A percentile compares a stretch with the other conserved stretches of the same genome.
Evolutionary conservation across 1,140 invertebrate species (phyloP).

Genomic region (Calosoma granatense): DNA sequence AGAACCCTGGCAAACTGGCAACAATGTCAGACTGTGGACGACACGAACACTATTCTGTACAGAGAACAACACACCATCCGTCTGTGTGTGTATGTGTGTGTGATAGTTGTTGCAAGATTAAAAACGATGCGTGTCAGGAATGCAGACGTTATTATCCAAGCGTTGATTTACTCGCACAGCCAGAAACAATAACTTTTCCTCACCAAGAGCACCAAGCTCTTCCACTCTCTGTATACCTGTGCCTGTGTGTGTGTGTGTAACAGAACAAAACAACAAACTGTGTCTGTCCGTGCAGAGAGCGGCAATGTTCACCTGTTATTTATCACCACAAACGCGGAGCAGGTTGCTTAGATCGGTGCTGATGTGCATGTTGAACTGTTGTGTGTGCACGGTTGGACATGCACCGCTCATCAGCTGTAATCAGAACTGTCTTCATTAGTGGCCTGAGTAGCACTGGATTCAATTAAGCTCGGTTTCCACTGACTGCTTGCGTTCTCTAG

Average conservation of each 20-base stretch:
- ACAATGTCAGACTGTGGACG: too few relatives aligned
- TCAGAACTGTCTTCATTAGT: conserved; percentile 5
- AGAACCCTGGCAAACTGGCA: too few relatives aligned
- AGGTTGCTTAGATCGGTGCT: background rate
- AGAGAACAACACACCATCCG: too few relatives aligned
- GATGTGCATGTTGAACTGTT: background rate
- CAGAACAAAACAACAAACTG: background rate
- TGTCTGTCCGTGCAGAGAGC: too few relatives aligned
- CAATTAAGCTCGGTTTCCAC: background rate
- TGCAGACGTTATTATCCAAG: background rate
- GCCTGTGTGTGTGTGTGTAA: too few relatives aligned
- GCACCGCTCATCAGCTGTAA: background rate
- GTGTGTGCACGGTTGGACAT: background rate
- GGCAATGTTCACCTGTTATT: background rate
- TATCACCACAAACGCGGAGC: too few relatives aligned
- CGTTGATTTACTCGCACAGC: background rate
- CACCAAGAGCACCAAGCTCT: too few relatives aligned
- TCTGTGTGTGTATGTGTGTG: too few relatives aligned
- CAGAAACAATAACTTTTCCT: conserved; percentile 8
- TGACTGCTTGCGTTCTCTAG: too few relatives aligned
- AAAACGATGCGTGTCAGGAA: background rate
- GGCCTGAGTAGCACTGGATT: background rate
- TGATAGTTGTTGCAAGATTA: background rate
- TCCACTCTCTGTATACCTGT: too few relatives aligned
- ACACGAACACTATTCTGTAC: too few relatives aligned